Evolutionary conservation across 2,797 vertebrate genomes (phyloP).

Genomic region (Zalophus californianus): DNA sequence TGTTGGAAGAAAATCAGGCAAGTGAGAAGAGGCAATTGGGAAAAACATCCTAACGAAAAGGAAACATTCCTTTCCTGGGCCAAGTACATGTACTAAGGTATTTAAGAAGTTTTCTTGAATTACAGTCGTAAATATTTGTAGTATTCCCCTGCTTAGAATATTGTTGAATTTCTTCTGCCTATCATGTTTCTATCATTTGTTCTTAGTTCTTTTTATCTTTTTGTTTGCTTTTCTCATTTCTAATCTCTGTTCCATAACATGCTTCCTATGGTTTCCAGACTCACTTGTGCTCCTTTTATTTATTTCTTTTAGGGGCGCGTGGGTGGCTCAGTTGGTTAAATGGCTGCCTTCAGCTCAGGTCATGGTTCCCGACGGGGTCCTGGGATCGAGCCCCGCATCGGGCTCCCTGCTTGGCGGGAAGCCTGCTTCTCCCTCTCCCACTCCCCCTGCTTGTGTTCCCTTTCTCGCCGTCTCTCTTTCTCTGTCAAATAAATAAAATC

Average conservation of each 20-base stretch:
- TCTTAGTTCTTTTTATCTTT: background rate
- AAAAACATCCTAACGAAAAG: background rate
- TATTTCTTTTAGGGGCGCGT: too few species aligned
- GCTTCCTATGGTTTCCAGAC: background rate
- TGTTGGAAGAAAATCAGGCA: background rate
- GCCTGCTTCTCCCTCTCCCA: too few species aligned
- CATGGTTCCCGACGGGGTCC: background rate
- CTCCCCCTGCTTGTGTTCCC: too few species aligned
- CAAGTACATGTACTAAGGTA: background rate
- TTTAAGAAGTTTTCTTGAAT: background rate
- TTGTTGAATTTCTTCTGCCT: background rate
- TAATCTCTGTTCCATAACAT: background rate
- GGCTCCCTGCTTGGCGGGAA: too few species aligned
- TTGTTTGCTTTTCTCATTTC: background rate
- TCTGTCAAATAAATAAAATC: too few species aligned
- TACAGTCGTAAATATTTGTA: background rate
- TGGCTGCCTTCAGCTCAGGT: too few species aligned
- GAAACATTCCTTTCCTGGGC: background rate
- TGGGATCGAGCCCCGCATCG: too few species aligned
- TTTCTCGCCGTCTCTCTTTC: too few species aligned
- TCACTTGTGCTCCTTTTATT: background rate
- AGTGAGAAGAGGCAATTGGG: background rate
- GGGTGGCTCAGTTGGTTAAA: too few species aligned
- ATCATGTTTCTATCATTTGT: background rate
- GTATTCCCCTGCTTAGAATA: background rate